Percentiles rank a stretch among this genome's conserved stretches.
These are phyloP conservation scores for Oligia fasciuncula DNA, from an alignment of 2,888 invertebrate genomes.

Conservation along the genomic window DNA sequence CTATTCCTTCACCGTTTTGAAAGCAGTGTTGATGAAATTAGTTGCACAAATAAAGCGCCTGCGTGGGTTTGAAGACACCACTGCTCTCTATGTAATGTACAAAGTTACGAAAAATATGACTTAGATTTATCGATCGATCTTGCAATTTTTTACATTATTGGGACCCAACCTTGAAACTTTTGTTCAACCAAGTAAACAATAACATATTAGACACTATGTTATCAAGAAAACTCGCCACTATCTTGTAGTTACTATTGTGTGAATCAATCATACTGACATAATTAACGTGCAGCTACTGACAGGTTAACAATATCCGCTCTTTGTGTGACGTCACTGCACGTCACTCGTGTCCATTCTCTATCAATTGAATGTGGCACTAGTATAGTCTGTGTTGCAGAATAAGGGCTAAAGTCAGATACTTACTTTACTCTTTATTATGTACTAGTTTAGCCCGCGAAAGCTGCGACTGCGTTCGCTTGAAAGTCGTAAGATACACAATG, in stretches of 20 bases:
- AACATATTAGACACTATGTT: neutral
- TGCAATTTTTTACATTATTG: neutral
- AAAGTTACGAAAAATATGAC: neutral
- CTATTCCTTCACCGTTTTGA: neutral
- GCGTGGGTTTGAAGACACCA: too few relatives aligned
- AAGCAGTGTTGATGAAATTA: neutral
- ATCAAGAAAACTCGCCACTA: neutral
- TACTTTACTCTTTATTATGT: too few relatives aligned
- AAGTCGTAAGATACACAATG: too few relatives aligned
- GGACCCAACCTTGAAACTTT: neutral
- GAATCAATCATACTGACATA: slow-evolving; percentile 19
- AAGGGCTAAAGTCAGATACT: too few relatives aligned
- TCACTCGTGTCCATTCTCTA: neutral
- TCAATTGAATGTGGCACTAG: slow-evolving; percentile 1
- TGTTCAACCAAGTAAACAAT: neutral
- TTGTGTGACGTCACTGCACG: neutral
- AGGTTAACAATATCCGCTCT: slow-evolving; percentile 1
- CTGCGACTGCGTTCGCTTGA: too few relatives aligned
- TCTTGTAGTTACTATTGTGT: neutral
- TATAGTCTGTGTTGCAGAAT: slow-evolving; percentile 15
- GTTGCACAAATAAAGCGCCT: neutral
- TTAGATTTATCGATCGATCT: neutral
- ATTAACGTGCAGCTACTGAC: neutral
- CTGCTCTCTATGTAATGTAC: neutral
- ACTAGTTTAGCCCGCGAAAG: too few relatives aligned